A percentile compares a stretch with the other conserved stretches of the same genome.
Conservation (phyloP, 53 echinoderm and acorn worm genomes). For the Apostichopus leukothele region DNA sequence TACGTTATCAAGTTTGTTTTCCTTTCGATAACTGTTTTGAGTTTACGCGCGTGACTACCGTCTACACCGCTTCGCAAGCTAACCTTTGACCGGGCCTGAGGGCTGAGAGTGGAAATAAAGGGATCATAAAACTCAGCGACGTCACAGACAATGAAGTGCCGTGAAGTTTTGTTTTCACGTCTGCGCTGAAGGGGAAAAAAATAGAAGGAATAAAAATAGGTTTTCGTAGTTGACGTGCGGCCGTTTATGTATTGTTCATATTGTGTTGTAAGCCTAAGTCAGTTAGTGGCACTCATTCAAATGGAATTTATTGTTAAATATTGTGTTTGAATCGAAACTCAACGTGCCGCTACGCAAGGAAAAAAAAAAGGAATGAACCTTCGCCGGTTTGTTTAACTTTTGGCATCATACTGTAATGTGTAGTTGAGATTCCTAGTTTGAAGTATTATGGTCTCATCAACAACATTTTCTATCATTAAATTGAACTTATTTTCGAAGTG, state of each 20-base stretch:
- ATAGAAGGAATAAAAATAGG: conserved; percentile 17
- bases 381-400: too few relatives aligned
- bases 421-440: too few relatives aligned
- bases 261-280: not conserved
- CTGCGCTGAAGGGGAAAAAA: conserved; percentile 19
- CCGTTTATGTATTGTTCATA: not conserved
- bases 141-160: conserved; percentile 41
- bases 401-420: too few relatives aligned
- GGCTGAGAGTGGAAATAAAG: conserved; percentile 28
- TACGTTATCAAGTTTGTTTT: conserved; percentile 31
- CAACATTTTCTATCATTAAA: too few relatives aligned
- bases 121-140: conserved; percentile 17
- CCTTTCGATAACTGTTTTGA: conserved; percentile 44
- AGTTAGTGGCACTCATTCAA: not conserved
- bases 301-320: not conserved
- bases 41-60: conserved; percentile 41
- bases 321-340: not conserved
- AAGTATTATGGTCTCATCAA: too few relatives aligned
- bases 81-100: conserved; percentile 43
- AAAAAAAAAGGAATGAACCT: too few relatives aligned
- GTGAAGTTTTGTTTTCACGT: conserved; percentile 24
- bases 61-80: conserved; percentile 7
- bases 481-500: too few relatives aligned
- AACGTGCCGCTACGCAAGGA: too few relatives aligned
- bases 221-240: conserved; percentile 21